Conservation (phyloP, 2,797 vertebrate genomes). For the Lindbergichthys nudifrons region DNA sequence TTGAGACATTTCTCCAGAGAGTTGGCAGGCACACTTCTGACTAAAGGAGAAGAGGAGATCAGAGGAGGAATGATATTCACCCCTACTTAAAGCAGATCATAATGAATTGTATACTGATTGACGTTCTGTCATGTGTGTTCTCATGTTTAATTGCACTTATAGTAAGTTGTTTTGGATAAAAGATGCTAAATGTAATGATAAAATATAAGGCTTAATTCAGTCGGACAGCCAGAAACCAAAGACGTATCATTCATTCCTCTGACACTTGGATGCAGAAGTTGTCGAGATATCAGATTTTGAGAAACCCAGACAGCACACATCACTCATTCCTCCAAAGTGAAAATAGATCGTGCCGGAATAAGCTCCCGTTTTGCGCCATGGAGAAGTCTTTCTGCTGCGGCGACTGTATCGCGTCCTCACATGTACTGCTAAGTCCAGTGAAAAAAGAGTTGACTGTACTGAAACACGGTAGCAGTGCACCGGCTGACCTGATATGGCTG, state of each 20-base stretch:
- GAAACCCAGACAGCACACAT: conserved; percentile 43
- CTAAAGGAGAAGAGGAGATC: conserved; percentile 35
- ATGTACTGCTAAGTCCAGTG: conserved; percentile 65
- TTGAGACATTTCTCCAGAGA: conserved; percentile 7
- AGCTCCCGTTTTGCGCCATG: conserved; percentile 41
- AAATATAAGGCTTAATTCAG: conserved; percentile 17
- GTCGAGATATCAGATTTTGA: conserved; percentile 59
- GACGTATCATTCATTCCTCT: conserved; percentile 38
- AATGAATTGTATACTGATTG: too few species aligned
- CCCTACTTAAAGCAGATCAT: conserved; percentile 30
- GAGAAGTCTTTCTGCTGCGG: conserved; percentile 35
- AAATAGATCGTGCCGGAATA: conserved; percentile 64
- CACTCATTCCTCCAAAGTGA: conserved; percentile 61
- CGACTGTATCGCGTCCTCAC: conserved; percentile 50
- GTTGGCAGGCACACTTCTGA: conserved; percentile 1
- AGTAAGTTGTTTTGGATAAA: too few species aligned
- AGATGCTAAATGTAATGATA: conserved; percentile 3
- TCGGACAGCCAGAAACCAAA: conserved; percentile 46
- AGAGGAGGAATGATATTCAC: conserved; percentile 20
- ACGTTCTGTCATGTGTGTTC: too few species aligned
- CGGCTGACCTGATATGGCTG: conserved; percentile 36
- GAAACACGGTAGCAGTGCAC: conserved; percentile 52
- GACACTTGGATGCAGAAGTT: conserved; percentile 57
- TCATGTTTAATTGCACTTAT: too few species aligned
- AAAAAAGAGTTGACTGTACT: conserved; percentile 70